Evolutionary conservation across 2,113 vertebrate genomes (phyloP).

Genomic region (Dolichallabes microphthalmus): DNA sequence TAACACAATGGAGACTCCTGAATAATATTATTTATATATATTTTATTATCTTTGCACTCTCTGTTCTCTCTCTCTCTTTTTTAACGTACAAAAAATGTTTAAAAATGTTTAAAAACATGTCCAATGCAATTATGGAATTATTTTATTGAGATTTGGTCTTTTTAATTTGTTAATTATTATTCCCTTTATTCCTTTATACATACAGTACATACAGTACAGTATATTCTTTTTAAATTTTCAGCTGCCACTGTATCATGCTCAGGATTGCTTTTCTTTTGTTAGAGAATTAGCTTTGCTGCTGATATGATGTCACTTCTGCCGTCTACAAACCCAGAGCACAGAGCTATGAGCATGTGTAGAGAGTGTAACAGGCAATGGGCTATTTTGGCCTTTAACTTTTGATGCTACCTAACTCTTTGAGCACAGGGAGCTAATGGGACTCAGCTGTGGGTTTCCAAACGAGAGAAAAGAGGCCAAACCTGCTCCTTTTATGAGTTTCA

Average conservation of each 20-base stretch:
- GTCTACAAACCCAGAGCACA: not conserved
- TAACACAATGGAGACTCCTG: not conserved
- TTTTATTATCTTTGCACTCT: not conserved
- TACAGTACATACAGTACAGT: no score
- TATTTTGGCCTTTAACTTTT: slow-evolving; percentile 37
- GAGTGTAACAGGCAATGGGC: not conserved
- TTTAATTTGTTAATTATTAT: not conserved
- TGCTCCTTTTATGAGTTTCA: not conserved
- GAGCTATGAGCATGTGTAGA: not conserved
- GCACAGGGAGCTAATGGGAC: slow-evolving; percentile 22
- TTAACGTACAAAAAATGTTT: not conserved
- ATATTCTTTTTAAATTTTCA: not conserved
- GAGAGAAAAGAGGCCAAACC: slow-evolving; percentile 26
- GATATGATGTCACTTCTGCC: not conserved
- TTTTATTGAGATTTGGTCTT: not conserved
- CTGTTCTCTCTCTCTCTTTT: not conserved
- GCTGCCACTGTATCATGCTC: not conserved
- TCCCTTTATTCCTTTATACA: not conserved
- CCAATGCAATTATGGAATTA: not conserved
- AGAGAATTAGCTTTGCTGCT: not conserved
- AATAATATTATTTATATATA: not conserved
- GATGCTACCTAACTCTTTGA: slow-evolving; percentile 19
- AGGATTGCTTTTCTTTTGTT: not conserved
- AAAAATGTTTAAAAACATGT: not conserved
- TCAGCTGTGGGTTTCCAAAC: slow-evolving; percentile 51